Base-by-base conservation (phyloP, 1,140 invertebrate genomes). In the Heliconius nattereri region DNA sequence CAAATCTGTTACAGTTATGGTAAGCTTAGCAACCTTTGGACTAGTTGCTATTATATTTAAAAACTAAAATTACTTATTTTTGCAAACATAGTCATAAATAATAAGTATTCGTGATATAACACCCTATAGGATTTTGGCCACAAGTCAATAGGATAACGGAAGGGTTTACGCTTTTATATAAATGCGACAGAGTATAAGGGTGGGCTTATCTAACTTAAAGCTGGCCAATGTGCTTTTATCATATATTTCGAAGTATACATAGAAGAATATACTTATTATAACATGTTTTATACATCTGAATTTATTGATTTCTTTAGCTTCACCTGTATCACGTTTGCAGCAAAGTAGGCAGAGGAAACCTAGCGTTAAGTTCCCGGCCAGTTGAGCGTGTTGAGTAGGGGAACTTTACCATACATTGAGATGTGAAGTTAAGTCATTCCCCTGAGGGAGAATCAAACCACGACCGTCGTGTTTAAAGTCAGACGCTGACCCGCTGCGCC, bases 131-230 rank as follows among this genome's bases (percentile, higher is more conserved):
- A 66, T 29, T 29, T 66, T 66, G 26, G 60, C 60, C 60, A 29
- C 60, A 26, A 66, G 60, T 66, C 26, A 29, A 66, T 66, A 29
- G 60, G 29, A 66, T 66, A 26, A 66, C 60, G 26, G 60, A 66
- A 66, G 60, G 60, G 60, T 66, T 66, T 60, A 60, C 57, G 57
- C 57, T 60, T 66, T 29, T 29, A 66, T 66, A 66, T 29, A 11
- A 66, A 66, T 66, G 60, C 60, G 60, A 26, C 60, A 6, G 60
- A 66, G 60, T 66, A 66, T 66, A 29, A 66, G 60, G 60, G 26
- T 29, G 23, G 26, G 60, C 60, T 66, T 66, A 66, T 66, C 60
- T 29, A 26, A 23, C 20, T 23, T n/a, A 11, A 66, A 66, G 1
- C 60, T 26, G 26, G 26, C 26, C 60, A 66, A 29, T 66, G 26